Conservation (phyloP, 2,113 vertebrate species). For the Platichthys flesus region DNA sequence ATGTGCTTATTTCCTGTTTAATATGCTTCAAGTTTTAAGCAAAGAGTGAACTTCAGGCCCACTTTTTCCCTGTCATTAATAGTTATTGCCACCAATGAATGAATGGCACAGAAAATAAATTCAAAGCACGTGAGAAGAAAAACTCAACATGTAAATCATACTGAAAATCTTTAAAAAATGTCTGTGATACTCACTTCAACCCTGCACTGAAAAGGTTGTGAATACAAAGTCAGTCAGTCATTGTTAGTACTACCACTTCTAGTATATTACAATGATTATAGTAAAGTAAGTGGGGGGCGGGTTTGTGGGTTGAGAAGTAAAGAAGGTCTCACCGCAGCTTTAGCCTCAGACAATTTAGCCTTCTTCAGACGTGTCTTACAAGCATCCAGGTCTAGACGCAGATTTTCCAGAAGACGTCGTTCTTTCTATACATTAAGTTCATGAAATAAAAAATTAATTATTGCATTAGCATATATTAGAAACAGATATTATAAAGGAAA, state of each 20-base stretch:
- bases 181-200: slow-evolving; percentile 94
- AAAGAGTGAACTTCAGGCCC: too few relatives aligned
- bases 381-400: slow-evolving; percentile 92
- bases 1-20: too few relatives aligned
- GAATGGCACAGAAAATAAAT: background rate
- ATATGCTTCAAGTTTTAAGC: too few relatives aligned
- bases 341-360: slow-evolving; percentile 93
- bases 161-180: slow-evolving; percentile 8
- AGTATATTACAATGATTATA: background rate
- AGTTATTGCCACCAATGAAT: slow-evolving; percentile 1
- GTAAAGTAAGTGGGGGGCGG: slow-evolving; percentile 13
- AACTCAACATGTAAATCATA: slow-evolving; percentile 9
- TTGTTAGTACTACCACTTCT: background rate
- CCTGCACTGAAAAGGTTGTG: slow-evolving; percentile 91
- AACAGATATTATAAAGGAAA: too few relatives aligned
- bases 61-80: background rate
- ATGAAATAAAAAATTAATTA: background rate
- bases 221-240: slow-evolving; percentile 77
- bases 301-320: background rate
- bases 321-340: slow-evolving; percentile 87
- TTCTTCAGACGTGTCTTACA: slow-evolving; percentile 94
- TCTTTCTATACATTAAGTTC: slow-evolving; percentile 85
- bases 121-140: slow-evolving; percentile 78
- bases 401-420: slow-evolving; percentile 91
- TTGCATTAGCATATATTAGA: too few relatives aligned